These are phyloP conservation scores for Spinibarbus caldwelli DNA, from an alignment of 2,797 vertebrate species.

Conservation along the genomic window DNA sequence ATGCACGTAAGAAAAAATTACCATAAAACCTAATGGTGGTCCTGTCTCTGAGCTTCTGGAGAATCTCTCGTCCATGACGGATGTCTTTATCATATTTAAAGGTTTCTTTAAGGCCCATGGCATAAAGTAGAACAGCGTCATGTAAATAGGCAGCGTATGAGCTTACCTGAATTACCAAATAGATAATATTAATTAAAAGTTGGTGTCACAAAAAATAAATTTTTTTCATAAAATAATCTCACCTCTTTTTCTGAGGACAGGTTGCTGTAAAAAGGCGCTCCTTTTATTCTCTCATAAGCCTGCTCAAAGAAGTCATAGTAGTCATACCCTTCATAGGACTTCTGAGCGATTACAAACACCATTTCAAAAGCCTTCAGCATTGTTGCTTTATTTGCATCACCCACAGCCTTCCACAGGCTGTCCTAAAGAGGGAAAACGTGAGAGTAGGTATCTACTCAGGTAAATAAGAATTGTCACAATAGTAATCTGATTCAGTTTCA, in stretches of 20 bases:
- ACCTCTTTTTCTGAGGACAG: conserved; percentile 78
- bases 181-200: not conserved
- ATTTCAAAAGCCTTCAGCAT: conserved; percentile 71
- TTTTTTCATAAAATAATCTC: conserved; percentile 2
- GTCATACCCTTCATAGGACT: conserved; percentile 69
- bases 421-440: conserved; percentile 63
- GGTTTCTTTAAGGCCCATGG: conserved; percentile 75
- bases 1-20: conserved; percentile 49
- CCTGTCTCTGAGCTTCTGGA: conserved; percentile 75
- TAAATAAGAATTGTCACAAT: too few species aligned
- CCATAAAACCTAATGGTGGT: conserved; percentile 72
- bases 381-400: too few species aligned
- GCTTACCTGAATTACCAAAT: conserved; percentile 74
- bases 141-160: conserved; percentile 80
- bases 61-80: conserved; percentile 73
- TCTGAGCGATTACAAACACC: conserved; percentile 77
- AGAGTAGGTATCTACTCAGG: not conserved
- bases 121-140: conserved; percentile 80
- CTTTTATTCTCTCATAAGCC: conserved; percentile 72
- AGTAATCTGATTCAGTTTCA: too few species aligned
- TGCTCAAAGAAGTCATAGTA: conserved; percentile 78
- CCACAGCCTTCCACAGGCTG: conserved; percentile 79
- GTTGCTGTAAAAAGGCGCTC: conserved; percentile 74
- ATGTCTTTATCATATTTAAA: conserved; percentile 74
- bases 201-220: not conserved